A percentile compares a stretch with the other conserved stretches of the same genome.
Conservation (phyloP, 2,888 invertebrate genomes). For the Pasiphila rectangulata region DNA sequence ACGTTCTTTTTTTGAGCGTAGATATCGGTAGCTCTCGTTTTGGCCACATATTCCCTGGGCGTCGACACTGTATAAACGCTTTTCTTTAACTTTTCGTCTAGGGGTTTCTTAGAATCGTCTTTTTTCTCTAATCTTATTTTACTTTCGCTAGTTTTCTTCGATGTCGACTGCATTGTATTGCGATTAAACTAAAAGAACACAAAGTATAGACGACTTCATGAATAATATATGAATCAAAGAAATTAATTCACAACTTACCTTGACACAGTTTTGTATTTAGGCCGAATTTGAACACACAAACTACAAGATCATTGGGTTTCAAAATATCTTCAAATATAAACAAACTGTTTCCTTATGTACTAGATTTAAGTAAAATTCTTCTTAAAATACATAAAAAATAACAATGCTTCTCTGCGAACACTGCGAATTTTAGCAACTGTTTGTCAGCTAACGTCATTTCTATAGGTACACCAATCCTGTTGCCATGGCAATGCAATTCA, state of each 20-base stretch:
- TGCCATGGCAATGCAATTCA: no score
- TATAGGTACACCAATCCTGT: no score
- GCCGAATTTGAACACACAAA: slow-evolving; percentile 5
- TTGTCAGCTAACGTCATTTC: no score
- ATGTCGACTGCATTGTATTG: slow-evolving; percentile 45
- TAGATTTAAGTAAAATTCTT: slow-evolving; percentile 6
- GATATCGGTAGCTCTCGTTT: slow-evolving; percentile 59
- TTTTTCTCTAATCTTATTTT: slow-evolving; percentile 44
- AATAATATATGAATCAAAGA: slow-evolving; percentile 21
- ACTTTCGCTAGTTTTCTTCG: slow-evolving; percentile 35
- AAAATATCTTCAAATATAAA: neutral
- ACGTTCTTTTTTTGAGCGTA: slow-evolving; percentile 53
- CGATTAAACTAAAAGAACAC: slow-evolving; percentile 1
- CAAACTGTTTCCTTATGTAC: slow-evolving; percentile 6
- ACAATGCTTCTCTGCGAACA: neutral
- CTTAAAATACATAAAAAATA: slow-evolving; percentile 3
- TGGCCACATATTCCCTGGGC: slow-evolving; percentile 53
- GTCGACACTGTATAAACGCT: slow-evolving; percentile 45
- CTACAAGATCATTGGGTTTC: neutral
- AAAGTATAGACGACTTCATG: slow-evolving; percentile 12
- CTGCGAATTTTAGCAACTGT: neutral
- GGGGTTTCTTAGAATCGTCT: slow-evolving; percentile 43
- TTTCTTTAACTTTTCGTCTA: slow-evolving; percentile 57
- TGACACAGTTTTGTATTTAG: slow-evolving; percentile 39
- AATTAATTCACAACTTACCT: slow-evolving; percentile 40